Evolutionary conservation across 2,113 vertebrate species (phyloP), one percentile per base, ranked within the genome.

Genomic region (Nycticryphes semicollaris): DNA sequence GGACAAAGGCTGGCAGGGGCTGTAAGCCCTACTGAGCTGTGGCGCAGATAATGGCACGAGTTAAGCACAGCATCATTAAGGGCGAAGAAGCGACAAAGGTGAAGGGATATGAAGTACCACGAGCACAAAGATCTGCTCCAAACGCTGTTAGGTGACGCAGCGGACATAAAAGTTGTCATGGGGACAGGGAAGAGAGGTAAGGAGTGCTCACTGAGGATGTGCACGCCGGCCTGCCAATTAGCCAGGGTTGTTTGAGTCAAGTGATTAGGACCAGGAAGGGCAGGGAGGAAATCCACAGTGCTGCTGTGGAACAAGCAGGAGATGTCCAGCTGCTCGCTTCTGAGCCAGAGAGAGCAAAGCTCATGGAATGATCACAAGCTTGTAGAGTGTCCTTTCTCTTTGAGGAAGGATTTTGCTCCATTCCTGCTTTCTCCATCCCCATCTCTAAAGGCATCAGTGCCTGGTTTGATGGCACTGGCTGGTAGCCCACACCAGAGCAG

Each of bases 111-210:
- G 21, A 82, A 91, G 74, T 2, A 24, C 59, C 59, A 7, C 1
- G 15, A 33, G 92, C 90, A 76, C 74, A 91, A 62, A 79, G 91
- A 89, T 39, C 59, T 1, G 35, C 8, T 93, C 82, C 21, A 3
- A 1, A 5, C 4, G 78, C 85, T 45, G 57, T 6, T 7, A 53
- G 92, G 92, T 68, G 88, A 94, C 2, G 16, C 1, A 4, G 48
- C 2, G 2, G 80, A 84, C 78, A 95, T 83, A 92, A 94, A 96
- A 97, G 90, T 88, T 93, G 96, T 96, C 96, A 93, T 92, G 94
- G 94, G 96, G 95, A 95, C 92, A 48, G 48, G 83, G 62, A 43
- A 35, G 68, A 92, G 70, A 88, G 57, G 70, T 6, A 45, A 90
- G 72, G 43, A 91, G 90, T 15, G 60, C 28, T 67, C 15, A 6